Conservation (phyloP, 2,888 invertebrate genomes). For the Rotaria sp. region DNA sequence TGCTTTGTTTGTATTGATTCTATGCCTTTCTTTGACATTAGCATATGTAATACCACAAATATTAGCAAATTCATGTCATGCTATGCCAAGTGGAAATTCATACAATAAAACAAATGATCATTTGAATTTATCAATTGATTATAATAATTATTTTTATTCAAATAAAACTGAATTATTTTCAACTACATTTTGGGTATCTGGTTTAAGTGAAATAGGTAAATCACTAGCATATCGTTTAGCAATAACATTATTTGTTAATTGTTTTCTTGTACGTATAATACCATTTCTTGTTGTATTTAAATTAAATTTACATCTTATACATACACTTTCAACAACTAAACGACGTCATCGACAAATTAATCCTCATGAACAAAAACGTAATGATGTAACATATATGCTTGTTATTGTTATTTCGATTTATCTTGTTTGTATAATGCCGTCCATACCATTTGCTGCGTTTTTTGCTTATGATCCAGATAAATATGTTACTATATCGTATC, state of each 20-base stretch:
- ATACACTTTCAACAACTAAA: slow-evolving; percentile 50
- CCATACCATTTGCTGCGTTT: slow-evolving; percentile 52
- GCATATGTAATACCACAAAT: slow-evolving; percentile 52
- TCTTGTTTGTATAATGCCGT: slow-evolving; percentile 54
- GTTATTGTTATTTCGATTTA: slow-evolving; percentile 54
- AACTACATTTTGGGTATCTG: slow-evolving; percentile 39
- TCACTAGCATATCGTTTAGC: slow-evolving; percentile 43
- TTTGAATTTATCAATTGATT: not conserved
- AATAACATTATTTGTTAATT: not conserved
- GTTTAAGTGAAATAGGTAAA: slow-evolving; percentile 47
- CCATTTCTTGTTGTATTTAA: slow-evolving; percentile 53
- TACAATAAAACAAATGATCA: not conserved
- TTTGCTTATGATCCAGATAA: slow-evolving; percentile 48
- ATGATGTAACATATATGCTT: slow-evolving; percentile 55
- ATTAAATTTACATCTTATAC: slow-evolving; percentile 52
- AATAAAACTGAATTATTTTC: not conserved
- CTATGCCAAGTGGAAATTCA: not conserved
- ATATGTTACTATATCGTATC: not conserved
- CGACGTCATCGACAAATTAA: slow-evolving; percentile 49
- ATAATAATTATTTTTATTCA: too few relatives aligned
- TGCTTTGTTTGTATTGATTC: slow-evolving; percentile 48
- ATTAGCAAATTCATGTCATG: slow-evolving; percentile 47
- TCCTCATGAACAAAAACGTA: slow-evolving; percentile 50
- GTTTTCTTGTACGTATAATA: slow-evolving; percentile 49
- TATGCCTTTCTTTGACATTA: slow-evolving; percentile 46